Evolutionary conservation across 2,888 invertebrate species (phyloP).

Genomic region (Eristalis tenax): DNA sequence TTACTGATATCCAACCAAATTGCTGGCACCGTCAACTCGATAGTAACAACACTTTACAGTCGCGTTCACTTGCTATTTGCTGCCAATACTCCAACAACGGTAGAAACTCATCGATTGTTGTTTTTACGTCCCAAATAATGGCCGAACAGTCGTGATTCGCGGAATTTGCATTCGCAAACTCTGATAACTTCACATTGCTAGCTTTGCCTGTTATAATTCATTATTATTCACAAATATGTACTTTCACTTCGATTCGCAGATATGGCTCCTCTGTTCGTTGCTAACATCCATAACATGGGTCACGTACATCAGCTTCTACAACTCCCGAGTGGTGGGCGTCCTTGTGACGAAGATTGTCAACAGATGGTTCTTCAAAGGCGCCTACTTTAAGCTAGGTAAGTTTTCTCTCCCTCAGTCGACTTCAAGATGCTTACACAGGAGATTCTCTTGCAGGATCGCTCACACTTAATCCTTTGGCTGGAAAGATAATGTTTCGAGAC

Average conservation of each 20-base stretch:
- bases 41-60: too few species aligned
- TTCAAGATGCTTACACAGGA: background rate
- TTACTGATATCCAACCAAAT: too few species aligned
- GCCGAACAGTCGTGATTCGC: background rate
- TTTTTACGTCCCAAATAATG: too few species aligned
- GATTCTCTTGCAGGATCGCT: slow-evolving; percentile 89
- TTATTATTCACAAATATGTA: too few species aligned
- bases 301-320: slow-evolving; percentile 96
- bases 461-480: slow-evolving; percentile 96
- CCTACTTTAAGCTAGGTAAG: slow-evolving; percentile 94
- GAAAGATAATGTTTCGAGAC: slow-evolving; percentile 99
- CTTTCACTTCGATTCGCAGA: slow-evolving; percentile 77
- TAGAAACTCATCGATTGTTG: too few species aligned
- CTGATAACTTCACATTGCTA: background rate
- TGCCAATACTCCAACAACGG: too few species aligned
- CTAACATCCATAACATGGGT: slow-evolving; percentile 94
- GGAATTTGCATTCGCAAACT: background rate
- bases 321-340: slow-evolving; percentile 94
- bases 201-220: too few species aligned
- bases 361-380: slow-evolving; percentile 91
- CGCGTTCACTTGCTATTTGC: too few species aligned
- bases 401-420: slow-evolving; percentile 42
- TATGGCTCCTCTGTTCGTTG: slow-evolving; percentile 90
- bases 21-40: too few species aligned
- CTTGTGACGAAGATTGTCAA: slow-evolving; percentile 94